These are phyloP conservation scores for Metalampra italica DNA, from an alignment of 2,888 invertebrate genomes.

Conservation along the genomic window DNA sequence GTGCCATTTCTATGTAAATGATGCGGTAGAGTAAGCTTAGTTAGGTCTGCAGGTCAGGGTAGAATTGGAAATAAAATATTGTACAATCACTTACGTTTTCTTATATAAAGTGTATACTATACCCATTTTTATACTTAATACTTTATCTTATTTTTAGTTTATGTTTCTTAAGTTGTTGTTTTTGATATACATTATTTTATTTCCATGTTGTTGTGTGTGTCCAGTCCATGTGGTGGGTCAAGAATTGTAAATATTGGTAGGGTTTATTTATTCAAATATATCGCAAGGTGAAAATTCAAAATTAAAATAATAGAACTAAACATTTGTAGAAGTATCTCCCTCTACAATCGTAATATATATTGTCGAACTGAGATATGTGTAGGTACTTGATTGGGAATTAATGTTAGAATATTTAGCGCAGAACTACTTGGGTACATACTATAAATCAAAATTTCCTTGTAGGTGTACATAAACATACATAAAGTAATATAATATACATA, in stretches of 20 bases:
- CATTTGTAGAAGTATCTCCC: conserved; percentile 50
- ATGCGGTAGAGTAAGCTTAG: conserved; percentile 75
- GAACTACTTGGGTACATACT: conserved; percentile 73
- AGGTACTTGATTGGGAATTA: conserved; percentile 42
- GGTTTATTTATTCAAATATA: conserved; percentile 69
- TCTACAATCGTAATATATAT: conserved; percentile 41
- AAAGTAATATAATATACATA: conserved; percentile 71
- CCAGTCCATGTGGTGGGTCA: conserved; percentile 77
- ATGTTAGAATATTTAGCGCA: conserved; percentile 65
- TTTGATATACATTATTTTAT: conserved; percentile 65
- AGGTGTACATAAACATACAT: conserved; percentile 73
- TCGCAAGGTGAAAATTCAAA: conserved; percentile 49
- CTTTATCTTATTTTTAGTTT: conserved; percentile 39
- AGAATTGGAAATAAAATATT: conserved; percentile 72
- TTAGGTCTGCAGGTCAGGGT: conserved; percentile 77
- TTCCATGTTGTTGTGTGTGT: conserved; percentile 67
- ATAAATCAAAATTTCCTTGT: conserved; percentile 66
- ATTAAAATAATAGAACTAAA: conserved; percentile 40
- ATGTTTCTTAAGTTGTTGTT: conserved; percentile 48
- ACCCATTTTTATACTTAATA: conserved; percentile 50
- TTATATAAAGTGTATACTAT: conserved; percentile 46
- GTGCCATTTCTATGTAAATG: conserved; percentile 77
- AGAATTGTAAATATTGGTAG: conserved; percentile 72
- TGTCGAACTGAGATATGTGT: conserved; percentile 57
- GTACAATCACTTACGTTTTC: conserved; percentile 56